These are phyloP conservation scores for Eupeodes luniger DNA, from an alignment of 2,888 invertebrate species.

Conservation along the genomic window DNA sequence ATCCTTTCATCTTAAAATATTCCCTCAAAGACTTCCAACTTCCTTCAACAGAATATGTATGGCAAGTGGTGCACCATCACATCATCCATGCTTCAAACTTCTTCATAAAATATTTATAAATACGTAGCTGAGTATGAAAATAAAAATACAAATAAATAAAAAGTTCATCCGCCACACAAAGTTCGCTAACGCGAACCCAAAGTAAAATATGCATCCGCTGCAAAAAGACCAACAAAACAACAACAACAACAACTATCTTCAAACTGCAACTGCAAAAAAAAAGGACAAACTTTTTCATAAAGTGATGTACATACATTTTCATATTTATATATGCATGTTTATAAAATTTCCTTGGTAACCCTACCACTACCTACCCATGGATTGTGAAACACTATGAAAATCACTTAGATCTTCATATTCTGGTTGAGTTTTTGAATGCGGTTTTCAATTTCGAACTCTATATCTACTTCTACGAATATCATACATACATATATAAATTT, in stretches of 20 bases:
- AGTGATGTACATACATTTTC: slow-evolving; percentile 54
- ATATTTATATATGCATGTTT: slow-evolving; percentile 14
- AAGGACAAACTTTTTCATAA: slow-evolving; percentile 41
- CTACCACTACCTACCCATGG: slow-evolving; percentile 14
- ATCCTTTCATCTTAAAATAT: not conserved
- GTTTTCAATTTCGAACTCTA: slow-evolving; percentile 18
- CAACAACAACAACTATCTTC: not conserved
- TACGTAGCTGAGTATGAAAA: not conserved
- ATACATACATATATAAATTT: not conserved
- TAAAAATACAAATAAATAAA: not conserved
- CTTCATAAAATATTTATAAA: slow-evolving; percentile 38
- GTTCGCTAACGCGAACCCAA: not conserved
- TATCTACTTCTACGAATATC: not conserved
- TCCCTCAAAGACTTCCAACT: not conserved
- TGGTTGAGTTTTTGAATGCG: slow-evolving; percentile 36
- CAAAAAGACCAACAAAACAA: not conserved
- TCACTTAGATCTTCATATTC: slow-evolving; percentile 46
- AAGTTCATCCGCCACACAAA: slow-evolving; percentile 3
- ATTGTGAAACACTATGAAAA: slow-evolving; percentile 46
- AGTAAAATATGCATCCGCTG: slow-evolving; percentile 9
- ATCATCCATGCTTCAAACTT: slow-evolving; percentile 13
- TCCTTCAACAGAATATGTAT: no score
- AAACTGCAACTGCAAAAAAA: not conserved
- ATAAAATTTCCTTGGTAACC: slow-evolving; percentile 29
- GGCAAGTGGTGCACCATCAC: not conserved